A percentile compares a stretch with the other conserved stretches of the same genome.
Evolutionary conservation across 2,888 invertebrate species (phyloP).

Genomic region (Drosophila melanosoma): DNA sequence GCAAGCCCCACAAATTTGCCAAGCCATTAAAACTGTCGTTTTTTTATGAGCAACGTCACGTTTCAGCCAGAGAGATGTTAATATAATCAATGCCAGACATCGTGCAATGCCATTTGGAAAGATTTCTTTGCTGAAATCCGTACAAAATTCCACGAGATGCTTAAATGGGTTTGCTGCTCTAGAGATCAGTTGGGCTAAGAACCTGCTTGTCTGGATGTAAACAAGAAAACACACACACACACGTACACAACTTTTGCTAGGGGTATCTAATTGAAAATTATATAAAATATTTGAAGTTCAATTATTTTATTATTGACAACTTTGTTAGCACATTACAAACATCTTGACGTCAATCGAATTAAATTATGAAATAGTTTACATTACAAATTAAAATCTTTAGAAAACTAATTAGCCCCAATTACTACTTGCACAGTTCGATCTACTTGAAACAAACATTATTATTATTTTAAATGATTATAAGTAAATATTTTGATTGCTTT

Average conservation of each 20-base stretch:
- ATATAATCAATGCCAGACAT: slow-evolving; percentile 65
- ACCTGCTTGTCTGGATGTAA: not conserved
- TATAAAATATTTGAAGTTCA: not conserved
- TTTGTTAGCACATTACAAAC: not conserved
- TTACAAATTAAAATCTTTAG: slow-evolving; percentile 6
- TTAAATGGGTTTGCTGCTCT: slow-evolving; percentile 2
- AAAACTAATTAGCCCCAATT: slow-evolving; percentile 16
- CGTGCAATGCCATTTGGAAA: slow-evolving; percentile 43
- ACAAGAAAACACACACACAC: not conserved
- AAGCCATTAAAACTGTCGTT: slow-evolving; percentile 39
- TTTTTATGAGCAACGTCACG: slow-evolving; percentile 17
- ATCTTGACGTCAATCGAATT: not conserved
- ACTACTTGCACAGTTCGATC: not conserved
- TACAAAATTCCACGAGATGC: slow-evolving; percentile 11
- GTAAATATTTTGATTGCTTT: no score
- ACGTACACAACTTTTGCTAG: not conserved
- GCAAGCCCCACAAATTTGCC: slow-evolving; percentile 14
- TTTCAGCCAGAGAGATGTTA: slow-evolving; percentile 40
- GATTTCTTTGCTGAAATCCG: slow-evolving; percentile 14
- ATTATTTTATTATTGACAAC: not conserved
- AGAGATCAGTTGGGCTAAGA: slow-evolving; percentile 25
- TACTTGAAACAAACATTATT: not conserved
- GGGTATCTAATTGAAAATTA: not conserved
- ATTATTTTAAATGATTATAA: not conserved
- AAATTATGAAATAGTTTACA: not conserved